Percentiles rank a stretch among this genome's conserved stretches.
phyloP scores from a whole-genome alignment of 2,888 invertebrate genomes.

The Mactromeris polynyma region DNA sequence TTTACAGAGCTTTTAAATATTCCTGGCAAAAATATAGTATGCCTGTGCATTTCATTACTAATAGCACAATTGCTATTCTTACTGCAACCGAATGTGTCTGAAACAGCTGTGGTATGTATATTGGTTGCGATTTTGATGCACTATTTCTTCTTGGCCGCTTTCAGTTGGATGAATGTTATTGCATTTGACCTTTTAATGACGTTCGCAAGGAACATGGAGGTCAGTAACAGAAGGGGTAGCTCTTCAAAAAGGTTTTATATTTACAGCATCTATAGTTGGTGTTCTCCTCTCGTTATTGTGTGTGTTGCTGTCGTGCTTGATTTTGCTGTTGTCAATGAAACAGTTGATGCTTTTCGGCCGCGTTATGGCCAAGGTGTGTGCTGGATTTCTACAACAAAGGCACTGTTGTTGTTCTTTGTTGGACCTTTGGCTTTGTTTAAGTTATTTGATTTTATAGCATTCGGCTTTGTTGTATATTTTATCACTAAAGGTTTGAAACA shows the following conservation, averaged over 20 bases:
- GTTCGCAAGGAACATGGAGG: conserved; percentile 79
- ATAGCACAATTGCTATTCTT: conserved; percentile 88
- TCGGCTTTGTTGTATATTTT: conserved; percentile 89
- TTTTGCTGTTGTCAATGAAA: conserved; percentile 83
- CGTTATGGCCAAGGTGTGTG: conserved; percentile 88
- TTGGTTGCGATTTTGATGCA: conserved; percentile 88
- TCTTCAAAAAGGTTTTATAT: conserved; percentile 68
- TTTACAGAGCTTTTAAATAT: conserved; percentile 88
- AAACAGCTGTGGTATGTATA: conserved; percentile 43
- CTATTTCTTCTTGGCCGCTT: conserved; percentile 89
- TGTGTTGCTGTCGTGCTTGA: conserved; percentile 87
- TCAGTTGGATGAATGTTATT: conserved; percentile 89
- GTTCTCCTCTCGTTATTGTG: conserved; percentile 85
- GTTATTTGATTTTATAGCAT: conserved; percentile 88
- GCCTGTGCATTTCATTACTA: conserved; percentile 88
- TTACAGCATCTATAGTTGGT: conserved; percentile 87
- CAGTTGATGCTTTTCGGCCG: conserved; percentile 78
- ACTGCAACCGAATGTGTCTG: conserved; percentile 86
- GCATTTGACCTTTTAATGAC: conserved; percentile 90
- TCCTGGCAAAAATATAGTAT: conserved; percentile 89
- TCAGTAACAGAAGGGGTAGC: conserved; percentile 55
- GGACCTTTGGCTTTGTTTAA: conserved; percentile 88
- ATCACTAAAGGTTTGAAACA: conserved; percentile 82
- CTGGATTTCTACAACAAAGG: conserved; percentile 89
- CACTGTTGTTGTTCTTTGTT: conserved; percentile 89